Percentiles rank a stretch among this genome's conserved stretches.
These are phyloP conservation scores for Trachelus stipa DNA, from an alignment of 2,888 invertebrate species.

Conservation along the genomic window DNA sequence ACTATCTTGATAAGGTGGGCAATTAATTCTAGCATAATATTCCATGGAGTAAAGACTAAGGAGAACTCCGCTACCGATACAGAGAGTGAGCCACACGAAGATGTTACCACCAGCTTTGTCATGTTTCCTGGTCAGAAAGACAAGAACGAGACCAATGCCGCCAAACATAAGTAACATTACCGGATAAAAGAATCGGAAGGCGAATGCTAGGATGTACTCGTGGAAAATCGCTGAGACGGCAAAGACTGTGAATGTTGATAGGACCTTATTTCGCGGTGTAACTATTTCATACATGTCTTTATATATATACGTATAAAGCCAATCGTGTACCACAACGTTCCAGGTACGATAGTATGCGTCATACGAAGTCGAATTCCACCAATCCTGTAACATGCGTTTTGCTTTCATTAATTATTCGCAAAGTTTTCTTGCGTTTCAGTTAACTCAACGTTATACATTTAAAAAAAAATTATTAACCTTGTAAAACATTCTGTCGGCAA, in stretches of 20 bases:
- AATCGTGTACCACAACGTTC: constrained; percentile 96
- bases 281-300: constrained; percentile 71
- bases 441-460: not conserved
- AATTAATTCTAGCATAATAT: constrained; percentile 83
- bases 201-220: constrained; percentile 84
- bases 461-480: constrained; percentile 66
- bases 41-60: constrained; percentile 87
- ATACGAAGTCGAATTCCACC: constrained; percentile 94
- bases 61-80: constrained; percentile 82
- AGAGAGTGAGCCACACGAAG: constrained; percentile 85
- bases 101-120: constrained; percentile 76
- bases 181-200: constrained; percentile 90
- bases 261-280: constrained; percentile 64
- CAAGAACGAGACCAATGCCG: constrained; percentile 73
- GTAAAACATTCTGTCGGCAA: constrained; percentile 88
- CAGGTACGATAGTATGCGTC: constrained; percentile 90
- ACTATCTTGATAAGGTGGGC: constrained; percentile 69
- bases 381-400: constrained; percentile 74
- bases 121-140: constrained; percentile 69
- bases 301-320: constrained; percentile 92
- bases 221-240: constrained; percentile 87
- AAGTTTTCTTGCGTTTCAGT: constrained; percentile 2
- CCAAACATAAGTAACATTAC: constrained; percentile 84
- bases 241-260: constrained; percentile 77
- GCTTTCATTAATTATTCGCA: not conserved